Base-by-base conservation (phyloP, 2,888 invertebrate genomes). In the Bhutanitis thaidina region DNA sequence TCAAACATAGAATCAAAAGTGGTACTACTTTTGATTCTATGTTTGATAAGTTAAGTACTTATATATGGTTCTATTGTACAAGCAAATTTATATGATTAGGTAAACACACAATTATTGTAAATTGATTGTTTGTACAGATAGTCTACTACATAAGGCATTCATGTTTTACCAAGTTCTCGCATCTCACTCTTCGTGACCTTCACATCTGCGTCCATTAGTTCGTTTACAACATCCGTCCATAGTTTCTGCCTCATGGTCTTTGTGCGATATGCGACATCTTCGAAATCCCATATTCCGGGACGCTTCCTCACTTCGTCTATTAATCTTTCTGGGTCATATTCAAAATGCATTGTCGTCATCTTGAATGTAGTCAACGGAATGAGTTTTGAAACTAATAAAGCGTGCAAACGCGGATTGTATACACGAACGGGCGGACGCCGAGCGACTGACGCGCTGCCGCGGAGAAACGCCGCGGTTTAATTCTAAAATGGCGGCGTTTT, bases 211-310 rank as follows among this genome's bases (percentile, higher is more conserved):
- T 74, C 63, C 67, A 86, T 71, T 9, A 89, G 64, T 61, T 80
- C 78, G n/a, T 60, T 67, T 37, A 88, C 83, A 7, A 88, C 73
- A 57, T 87, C 85, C 27, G 62, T 69, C 89, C 88, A 88, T 34
- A 85, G 64, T 52, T 69, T 71, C 54, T 71, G 67, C 43, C 83
- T 67, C 48, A 67, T 62, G 20, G 69, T 68, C 64, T 77, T 85
- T 3, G 72, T 69, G 15, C 82, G 76, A 56, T 87, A 86, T 8
- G 81, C 80, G 1, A 69, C 51, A 53, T 81, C 69, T 3, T 80
- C 79, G 55, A 68, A 74, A 62, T 89, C 79, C 89, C 89, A 89
- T 61, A 89, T 74, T 0, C 84, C 87, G 0, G 84, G 87, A 0
- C 88, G 79, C 56, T 80, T 87, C 53, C 66, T 76, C 27, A 89